Base-by-base conservation (phyloP, 2,113 vertebrate genomes). In the Trachemys scripta region DNA sequence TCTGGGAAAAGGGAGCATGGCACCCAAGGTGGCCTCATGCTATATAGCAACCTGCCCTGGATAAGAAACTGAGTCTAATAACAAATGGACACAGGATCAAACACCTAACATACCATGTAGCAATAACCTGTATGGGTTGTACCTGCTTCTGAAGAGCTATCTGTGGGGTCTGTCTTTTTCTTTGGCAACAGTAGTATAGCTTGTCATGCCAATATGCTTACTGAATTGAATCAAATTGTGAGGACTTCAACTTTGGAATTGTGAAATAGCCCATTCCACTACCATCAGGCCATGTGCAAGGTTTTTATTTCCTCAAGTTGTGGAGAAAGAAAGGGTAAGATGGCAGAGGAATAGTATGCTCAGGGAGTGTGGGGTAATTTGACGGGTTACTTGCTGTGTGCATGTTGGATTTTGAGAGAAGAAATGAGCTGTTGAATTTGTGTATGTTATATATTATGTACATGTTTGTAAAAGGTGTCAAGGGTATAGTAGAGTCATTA, bases 181-280 rank as follows among this genome's bases (percentile, higher is more conserved):
- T 25, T 76, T 78, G 75, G 25, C 75, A 78, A 47, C 75, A 78
- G 11, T 13, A 85, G 54, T 85, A 86, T 50, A 88, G 53, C 72
- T 80, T 90, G 56, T 87, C 90, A 87, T 88, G 90, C 79, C 91
- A 69, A 89, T 76, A 88, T n/a, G 80, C 87, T 76, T 35, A 51
- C 2, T 91, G 84, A 90, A 92, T 45, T 95, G 50, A 90, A 96
- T 94, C 78, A 3, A 89, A 95, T 89, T 27, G 62, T 82, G 93
- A 92, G 81, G 83, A 78, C 42, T 57, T 94, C 92, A 47, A 31
- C 54, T 95, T 27, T 45, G 75, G 42, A 78, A 47, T 47, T 16
- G 11, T 69, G 35, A 69, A 38, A 38, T 9, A 38, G 65, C 4
- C n/a, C 65, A 38, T 72, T 72, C 19, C n/a, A 72, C n/a, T 72